A percentile compares a stretch with the other conserved stretches of the same genome.
Conservation (phyloP, 2,797 vertebrate species). For the Sebastes nivosus region DNA sequence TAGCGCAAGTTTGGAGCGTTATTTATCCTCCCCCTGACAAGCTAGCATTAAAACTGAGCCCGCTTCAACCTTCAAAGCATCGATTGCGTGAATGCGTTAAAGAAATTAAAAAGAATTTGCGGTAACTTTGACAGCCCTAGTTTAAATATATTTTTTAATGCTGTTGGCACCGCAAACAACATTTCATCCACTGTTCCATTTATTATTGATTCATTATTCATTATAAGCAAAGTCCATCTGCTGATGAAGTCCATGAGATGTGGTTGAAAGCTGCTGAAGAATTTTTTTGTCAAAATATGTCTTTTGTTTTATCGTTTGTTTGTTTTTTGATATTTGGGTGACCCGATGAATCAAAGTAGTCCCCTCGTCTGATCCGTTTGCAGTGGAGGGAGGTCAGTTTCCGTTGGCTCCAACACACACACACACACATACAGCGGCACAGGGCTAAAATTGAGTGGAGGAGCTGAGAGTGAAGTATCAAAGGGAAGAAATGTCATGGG, state of each 20-base stretch:
- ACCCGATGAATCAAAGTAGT: slow-evolving; percentile 23
- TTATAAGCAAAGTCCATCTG: neutral
- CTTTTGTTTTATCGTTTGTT: neutral
- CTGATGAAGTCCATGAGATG: neutral
- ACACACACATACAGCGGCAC: slow-evolving; percentile 27
- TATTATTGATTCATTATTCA: neutral
- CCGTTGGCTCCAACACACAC: slow-evolving; percentile 30
- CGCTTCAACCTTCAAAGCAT: too few relatives aligned
- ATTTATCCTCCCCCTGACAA: too few relatives aligned
- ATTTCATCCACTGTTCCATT: neutral
- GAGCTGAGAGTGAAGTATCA: slow-evolving; percentile 67
- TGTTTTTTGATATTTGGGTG: slow-evolving; percentile 6
- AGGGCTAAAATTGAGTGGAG: slow-evolving; percentile 60
- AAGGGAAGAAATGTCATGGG: slow-evolving; percentile 65
- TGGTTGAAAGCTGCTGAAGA: neutral
- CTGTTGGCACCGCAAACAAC: neutral
- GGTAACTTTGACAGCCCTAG: too few relatives aligned
- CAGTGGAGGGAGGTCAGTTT: slow-evolving; percentile 47
- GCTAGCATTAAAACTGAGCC: too few relatives aligned
- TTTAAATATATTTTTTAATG: neutral
- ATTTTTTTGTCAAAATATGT: neutral
- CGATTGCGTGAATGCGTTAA: too few relatives aligned
- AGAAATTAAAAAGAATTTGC: too few relatives aligned
- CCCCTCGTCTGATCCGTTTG: slow-evolving; percentile 26
- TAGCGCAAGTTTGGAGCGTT: too few relatives aligned